Conservation (phyloP, 2,797 vertebrate genomes). For the Botia almorhae region DNA sequence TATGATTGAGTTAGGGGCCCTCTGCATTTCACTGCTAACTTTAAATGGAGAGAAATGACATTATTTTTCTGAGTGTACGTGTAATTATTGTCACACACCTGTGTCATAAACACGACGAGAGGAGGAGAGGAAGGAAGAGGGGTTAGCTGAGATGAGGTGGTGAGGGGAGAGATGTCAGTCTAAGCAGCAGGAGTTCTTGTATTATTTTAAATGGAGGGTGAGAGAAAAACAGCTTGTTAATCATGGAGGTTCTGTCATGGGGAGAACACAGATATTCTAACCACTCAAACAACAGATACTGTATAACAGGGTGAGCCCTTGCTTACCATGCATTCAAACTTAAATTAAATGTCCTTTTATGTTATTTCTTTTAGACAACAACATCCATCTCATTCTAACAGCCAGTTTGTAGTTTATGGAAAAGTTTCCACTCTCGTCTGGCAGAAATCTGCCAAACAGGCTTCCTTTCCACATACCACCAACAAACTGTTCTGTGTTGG, state of each 20-base stretch:
- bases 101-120: conserved; percentile 85
- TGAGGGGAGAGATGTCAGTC: conserved; percentile 70
- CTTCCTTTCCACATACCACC: conserved; percentile 60
- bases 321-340: conserved; percentile 41
- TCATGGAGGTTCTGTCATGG: conserved; percentile 79
- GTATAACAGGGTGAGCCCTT: conserved; percentile 57
- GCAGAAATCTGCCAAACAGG: conserved; percentile 51
- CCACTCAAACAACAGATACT: conserved; percentile 76
- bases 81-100: conserved; percentile 98
- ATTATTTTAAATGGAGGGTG: conserved; percentile 62
- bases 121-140: conserved; percentile 61
- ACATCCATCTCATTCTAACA: conserved; percentile 33
- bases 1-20: conserved; percentile 98
- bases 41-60: conserved; percentile 95
- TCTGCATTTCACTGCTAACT: conserved; percentile 96
- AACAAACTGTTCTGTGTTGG: conserved; percentile 63
- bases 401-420: conserved; percentile 38
- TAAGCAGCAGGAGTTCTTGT: conserved; percentile 78
- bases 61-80: conserved; percentile 92
- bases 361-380: conserved; percentile 52
- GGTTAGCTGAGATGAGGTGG: conserved; percentile 49
- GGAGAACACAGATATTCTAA: conserved; percentile 80
- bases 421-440: conserved; percentile 48
- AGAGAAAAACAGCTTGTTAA: conserved; percentile 72
- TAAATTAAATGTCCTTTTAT: conserved; percentile 39